These are phyloP conservation scores for Hyppa rectilinea DNA, from an alignment of 2,888 invertebrate species.

Conservation along the genomic window DNA sequence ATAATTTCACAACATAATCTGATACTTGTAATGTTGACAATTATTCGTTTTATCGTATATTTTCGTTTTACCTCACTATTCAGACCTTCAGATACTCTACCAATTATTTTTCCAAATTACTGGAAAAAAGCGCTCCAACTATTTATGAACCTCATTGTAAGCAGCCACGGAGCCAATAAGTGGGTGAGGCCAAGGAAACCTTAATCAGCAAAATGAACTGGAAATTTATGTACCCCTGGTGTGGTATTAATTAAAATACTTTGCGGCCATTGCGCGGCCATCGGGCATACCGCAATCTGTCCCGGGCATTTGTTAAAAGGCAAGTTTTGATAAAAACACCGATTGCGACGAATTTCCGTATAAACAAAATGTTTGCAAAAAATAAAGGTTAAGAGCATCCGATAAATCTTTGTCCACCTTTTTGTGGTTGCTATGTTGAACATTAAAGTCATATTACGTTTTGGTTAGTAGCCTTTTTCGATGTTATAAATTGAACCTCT, in stretches of 20 bases:
- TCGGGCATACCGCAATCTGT: conserved; percentile 78
- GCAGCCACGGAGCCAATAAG: conserved; percentile 59
- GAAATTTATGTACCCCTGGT: conserved; percentile 80
- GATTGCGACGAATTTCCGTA: conserved; percentile 67
- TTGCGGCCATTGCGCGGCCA: conserved; percentile 73
- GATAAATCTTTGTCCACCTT: conserved; percentile 66
- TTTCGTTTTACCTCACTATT: not conserved
- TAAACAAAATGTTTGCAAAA: conserved; percentile 65
- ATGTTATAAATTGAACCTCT: conserved; percentile 52
- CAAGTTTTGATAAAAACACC: conserved; percentile 74
- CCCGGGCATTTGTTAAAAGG: conserved; percentile 73
- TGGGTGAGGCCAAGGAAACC: conserved; percentile 68
- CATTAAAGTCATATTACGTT: conserved; percentile 66
- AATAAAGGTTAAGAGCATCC: conserved; percentile 63
- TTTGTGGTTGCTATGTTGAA: conserved; percentile 60
- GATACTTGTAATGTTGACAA: too few species aligned
- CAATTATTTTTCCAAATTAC: not conserved
- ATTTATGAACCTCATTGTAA: conserved; percentile 37
- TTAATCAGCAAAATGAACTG: conserved; percentile 80
- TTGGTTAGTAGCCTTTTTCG: conserved; percentile 67
- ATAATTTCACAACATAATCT: not conserved
- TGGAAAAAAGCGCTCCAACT: not conserved
- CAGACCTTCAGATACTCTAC: not conserved
- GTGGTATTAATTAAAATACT: conserved; percentile 87
- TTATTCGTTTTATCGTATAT: not conserved